Evolutionary conservation across 35 echinoderm and acorn worm genomes (phyloP), one percentile per base, ranked within the genome.

Genomic region (Stichopus chloronotus): DNA sequence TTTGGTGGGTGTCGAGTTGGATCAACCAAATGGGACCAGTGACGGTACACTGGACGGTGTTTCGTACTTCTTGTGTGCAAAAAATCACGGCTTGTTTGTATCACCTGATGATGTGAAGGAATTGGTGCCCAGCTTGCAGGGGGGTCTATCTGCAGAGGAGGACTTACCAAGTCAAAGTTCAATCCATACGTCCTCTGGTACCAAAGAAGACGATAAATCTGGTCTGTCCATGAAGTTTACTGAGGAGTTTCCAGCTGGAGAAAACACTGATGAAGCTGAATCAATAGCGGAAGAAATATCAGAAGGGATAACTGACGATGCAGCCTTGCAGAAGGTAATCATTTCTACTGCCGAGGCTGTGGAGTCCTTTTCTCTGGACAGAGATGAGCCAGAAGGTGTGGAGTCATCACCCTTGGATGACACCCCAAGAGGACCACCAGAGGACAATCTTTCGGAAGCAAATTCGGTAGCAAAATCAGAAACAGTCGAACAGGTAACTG

Each of bases 1-100:
- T 25, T 98, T 94, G 94, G 94, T 83, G 58, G 96, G 96, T 65
- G 91, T 98, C 90, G 96, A 98, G 81, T 76, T 98, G 8, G 94
- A 96, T 87, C 92, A 94, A 52, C 94, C 92, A 53, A 22, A 92
- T 58, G 96, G 96, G 4, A 94, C 76, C 17, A 98, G 92, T 60
- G 90, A 98, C 81, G 96, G 96, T 2, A 78, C 94, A 21, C 43
- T 90, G 6, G 84, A 94, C 16, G 94, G 93, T 19, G 74, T 74
- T 5, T 4, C 53, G 14, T 98, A 98, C 78, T 98, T 98, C 84
- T 68, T 22, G 4, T 95, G 96, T 56, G 84, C 91, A 78, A 90
- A 88, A 58, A 90, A 92, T 22, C 85, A 94, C 72, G 96, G 96
- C 1, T 88, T 98, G 59, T 98, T 98, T 91, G 96, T 93, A 4